Evolutionary conservation across 2,888 invertebrate species (phyloP), one percentile per base, ranked within the genome.

Genomic region (Chalcis sispes): DNA sequence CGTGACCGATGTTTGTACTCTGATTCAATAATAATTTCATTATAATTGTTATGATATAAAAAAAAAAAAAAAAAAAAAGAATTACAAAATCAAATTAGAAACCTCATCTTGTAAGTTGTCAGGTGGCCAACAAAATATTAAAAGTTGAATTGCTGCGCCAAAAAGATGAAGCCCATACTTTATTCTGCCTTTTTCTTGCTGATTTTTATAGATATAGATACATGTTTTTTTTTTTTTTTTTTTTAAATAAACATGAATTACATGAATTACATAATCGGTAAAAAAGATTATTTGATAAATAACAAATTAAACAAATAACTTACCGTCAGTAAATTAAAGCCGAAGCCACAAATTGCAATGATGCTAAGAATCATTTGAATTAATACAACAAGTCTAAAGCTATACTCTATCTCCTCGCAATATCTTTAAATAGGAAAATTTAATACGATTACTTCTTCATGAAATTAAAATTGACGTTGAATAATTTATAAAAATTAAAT

Each of bases 121-220:
- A 8, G 79, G 71, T 27, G 80, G 80, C 79, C 79, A 80, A 50
- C 79, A 80, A 15, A 74, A 78, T 36, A 80, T 32, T 2, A 77
- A 36, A n/a, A 77, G 65, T 74, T 80, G 79, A 7, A 80, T 0
- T 20, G 56, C 50, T 4, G 61, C 73, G 4, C 69, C 79, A 10
- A 75, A 15, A 15, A 77, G 42, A 42, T 73, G 67, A 18, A 61
- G 23, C 15, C 58, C 23, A 25, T 71, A 72, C 52, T 76, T 61
- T 18, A 59, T 5, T 25, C 25, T 42, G 25, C 29, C 40, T 23
- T 61, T 4, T n/a, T 61, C 25, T 61, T 61, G 61, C 61, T 61
- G 61, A 4, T 23, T 1, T 36, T 13, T 2, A 52, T 1, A 1
- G 7, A 23, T 23, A 23, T 52, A 23, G 25, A 50, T 36, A 7